These are phyloP conservation scores for Tenebrosternarchus preto DNA, from an alignment of 2,113 vertebrate genomes.

Conservation along the genomic window DNA sequence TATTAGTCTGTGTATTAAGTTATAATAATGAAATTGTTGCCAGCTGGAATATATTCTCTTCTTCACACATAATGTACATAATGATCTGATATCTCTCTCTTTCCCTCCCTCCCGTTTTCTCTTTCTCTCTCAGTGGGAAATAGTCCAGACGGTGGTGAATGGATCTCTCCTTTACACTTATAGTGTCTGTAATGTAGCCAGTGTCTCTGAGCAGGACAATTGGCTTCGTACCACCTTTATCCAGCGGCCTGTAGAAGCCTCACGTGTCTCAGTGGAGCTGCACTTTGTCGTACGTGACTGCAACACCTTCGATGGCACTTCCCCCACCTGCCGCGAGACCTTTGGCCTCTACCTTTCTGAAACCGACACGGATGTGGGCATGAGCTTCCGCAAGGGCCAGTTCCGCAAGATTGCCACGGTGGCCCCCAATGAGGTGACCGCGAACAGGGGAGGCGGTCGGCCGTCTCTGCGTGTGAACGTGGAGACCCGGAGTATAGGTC, in stretches of 20 bases:
- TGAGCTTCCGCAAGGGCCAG: conserved; percentile 91
- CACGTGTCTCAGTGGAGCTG: conserved; percentile 89
- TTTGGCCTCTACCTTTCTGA: conserved; percentile 92
- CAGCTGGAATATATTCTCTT: too few species aligned
- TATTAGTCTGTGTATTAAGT: background rate
- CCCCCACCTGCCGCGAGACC: conserved; percentile 92
- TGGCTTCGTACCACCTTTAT: conserved; percentile 98
- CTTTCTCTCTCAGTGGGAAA: conserved; percentile 85
- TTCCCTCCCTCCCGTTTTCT: conserved; percentile 24
- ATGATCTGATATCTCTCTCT: conserved; percentile 2
- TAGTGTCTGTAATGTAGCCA: conserved; percentile 87
- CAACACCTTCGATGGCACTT: conserved; percentile 84
- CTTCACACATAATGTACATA: background rate
- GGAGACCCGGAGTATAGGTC: conserved; percentile 82
- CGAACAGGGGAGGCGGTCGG: conserved; percentile 61
- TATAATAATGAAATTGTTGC: background rate
- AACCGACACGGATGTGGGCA: conserved; percentile 90
- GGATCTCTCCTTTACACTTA: conserved; percentile 89
- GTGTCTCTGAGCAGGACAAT: conserved; percentile 88
- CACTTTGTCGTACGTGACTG: conserved; percentile 90
- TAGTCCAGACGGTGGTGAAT: conserved; percentile 89
- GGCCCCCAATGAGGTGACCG: conserved; percentile 90
- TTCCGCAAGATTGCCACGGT: conserved; percentile 95
- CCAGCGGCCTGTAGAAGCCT: conserved; percentile 80
- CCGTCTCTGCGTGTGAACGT: conserved; percentile 83